Evolutionary conservation across 1,140 invertebrate species (phyloP), one percentile per base, ranked within the genome.

Genomic region (Solen grandis): DNA sequence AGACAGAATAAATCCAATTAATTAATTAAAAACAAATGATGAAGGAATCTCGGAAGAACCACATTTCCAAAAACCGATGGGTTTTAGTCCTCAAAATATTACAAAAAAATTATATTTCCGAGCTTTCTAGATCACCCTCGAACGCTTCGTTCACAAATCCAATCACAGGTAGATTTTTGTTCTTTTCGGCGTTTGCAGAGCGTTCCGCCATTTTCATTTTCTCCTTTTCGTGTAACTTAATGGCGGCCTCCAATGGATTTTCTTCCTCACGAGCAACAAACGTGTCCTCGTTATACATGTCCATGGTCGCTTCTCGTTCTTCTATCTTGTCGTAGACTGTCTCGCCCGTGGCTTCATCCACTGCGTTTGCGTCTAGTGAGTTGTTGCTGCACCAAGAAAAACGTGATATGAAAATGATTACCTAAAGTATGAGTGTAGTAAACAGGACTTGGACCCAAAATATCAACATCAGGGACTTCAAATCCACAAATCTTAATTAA

Each of bases 231-330:
- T 78, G 60, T 2, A 66, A 65, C 13, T 35, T 35, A 8, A 78
- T 31, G 0, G 75, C 75, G 8, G 50, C 75, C 4, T 78, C 75
- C 22, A 78, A 52, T 4, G 52, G 65, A 38, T 25, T 41, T 29
- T 78, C 75, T 2, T 5, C 22, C 8, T 36, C 31, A 2, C 5
- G 8, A 14, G 25, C 13, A 22, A 2, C 52, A 27, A 27, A 14
- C 16, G 1, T 33, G n/a, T 59, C 63, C 55, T 78, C 75, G 1
- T n/a, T 57, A 31, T 27, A 78, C 63, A 78, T 78, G 35, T 78
- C 75, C 27, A 78, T 50, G 19, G 29, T 69, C 14, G 57, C 54
- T 36, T 60, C 75, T 68, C 41, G 36, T 33, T 78, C 75, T 29
- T 78, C 75, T 8, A 68, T 35, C n/a, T 27, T 10, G 46, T 59